Evolutionary conservation across 2,797 vertebrate genomes (phyloP), one percentile per base, ranked within the genome.

Genomic region (Leptatherina wallacei): DNA sequence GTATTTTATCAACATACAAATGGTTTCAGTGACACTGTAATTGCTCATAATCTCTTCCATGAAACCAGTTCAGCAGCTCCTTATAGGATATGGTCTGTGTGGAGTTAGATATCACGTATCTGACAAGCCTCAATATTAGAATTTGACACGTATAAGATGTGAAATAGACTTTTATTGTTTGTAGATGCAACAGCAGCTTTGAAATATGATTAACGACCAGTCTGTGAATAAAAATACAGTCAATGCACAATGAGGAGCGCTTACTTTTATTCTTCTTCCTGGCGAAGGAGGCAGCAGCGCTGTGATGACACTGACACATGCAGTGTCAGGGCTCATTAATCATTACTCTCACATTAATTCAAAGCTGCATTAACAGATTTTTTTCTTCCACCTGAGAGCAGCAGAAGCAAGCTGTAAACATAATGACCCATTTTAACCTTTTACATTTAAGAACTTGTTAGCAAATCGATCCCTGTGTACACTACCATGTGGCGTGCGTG

Each of bases 1-100:
- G 63, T 81, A 79, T 91, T 89, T 88, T 74, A 86, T 78, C 78
- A 79, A 83, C 76, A 81, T 76, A 65, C 54, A 78, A 80, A 87
- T 82, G 68, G 42, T 77, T 77, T 67, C 76, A 62, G 64, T 67
- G 66, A 78, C 59, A 32, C 76, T 70, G 61, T 80, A 88, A 87
- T 78, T 84, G 71, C 82, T 82, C 63, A 60, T 77, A 44, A 85
- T 78, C 71, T 57, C 2, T 65, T 69, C 33, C 59, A 2, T 78
- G 42, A 76, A 82, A 65, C 61, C 40, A 52, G 14, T 62, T 54
- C 52, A 5, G 40, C 36, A 22, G 57, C 20, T 68, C 57, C 42
- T 20, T 16, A 40, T 70, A 49, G 61, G 47, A 24, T 71, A 30
- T 0, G 2, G 55, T 61, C 33, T 22, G 54, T 0, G 33, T 22